phyloP scores from a whole-genome alignment of 1,140 invertebrate genomes.

The Zaprionus camerounensis region DNA sequence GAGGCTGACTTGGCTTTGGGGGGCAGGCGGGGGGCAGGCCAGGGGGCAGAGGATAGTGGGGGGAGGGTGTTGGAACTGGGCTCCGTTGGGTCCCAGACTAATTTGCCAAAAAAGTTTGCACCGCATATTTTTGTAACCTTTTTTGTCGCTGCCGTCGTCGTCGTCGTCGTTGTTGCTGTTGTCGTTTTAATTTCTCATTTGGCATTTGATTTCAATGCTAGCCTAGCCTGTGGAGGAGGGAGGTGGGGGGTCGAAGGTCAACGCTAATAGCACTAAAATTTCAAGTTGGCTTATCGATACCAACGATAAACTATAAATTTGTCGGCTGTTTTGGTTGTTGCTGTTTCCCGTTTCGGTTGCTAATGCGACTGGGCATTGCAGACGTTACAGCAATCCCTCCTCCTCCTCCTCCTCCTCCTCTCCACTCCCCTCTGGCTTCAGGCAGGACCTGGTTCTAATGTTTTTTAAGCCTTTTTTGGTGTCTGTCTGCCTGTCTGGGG shows the following conservation, averaged over 20 bases:
- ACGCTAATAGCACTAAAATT: constrained; percentile 69
- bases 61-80: background rate
- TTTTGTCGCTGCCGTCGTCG: constrained; percentile 35
- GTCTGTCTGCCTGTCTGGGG: constrained; percentile 1
- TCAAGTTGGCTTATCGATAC: constrained; percentile 83
- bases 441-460: background rate
- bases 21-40: too few relatives aligned
- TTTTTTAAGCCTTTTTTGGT: constrained; percentile 51
- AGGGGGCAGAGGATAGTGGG: background rate
- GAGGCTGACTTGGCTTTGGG: too few relatives aligned
- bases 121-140: constrained; percentile 82
- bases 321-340: constrained; percentile 41
- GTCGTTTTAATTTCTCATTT: constrained; percentile 81
- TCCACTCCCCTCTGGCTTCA: background rate
- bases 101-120: constrained; percentile 83
- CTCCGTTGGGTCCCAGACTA: constrained; percentile 66
- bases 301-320: constrained; percentile 84
- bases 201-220: constrained; percentile 63
- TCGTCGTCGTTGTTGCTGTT: constrained; percentile 45
- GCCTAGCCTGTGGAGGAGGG: constrained; percentile 9
- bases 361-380: constrained; percentile 54
- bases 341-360: constrained; percentile 43
- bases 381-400: background rate
- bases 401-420: too few relatives aligned
- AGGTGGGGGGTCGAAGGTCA: constrained; percentile 55